Evolutionary conservation across 30 jellyfish, hydroid and myxozoan species (phyloP).

Genomic region (Aurelia sp.): DNA sequence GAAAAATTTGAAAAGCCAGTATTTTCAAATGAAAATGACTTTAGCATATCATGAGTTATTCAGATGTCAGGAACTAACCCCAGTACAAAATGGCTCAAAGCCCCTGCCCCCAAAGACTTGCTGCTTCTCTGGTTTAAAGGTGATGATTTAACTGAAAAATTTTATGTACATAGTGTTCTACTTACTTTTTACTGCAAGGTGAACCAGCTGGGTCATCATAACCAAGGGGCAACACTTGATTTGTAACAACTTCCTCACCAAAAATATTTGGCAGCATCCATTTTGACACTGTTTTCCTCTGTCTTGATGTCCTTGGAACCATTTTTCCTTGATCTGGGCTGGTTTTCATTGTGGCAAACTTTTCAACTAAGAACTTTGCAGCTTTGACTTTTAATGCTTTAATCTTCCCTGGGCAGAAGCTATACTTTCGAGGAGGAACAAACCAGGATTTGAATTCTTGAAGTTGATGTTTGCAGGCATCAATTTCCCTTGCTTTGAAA

Average conservation of each 20-base stretch:
- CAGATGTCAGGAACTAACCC: no score
- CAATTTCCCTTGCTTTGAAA: constrained; percentile 11
- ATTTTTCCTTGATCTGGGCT: constrained; percentile 21
- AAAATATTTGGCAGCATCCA: constrained; percentile 17
- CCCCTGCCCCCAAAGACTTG: background rate
- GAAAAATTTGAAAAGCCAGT: no score
- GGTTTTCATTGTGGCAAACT: constrained; percentile 1
- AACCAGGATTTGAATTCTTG: constrained; percentile 52
- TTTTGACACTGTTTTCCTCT: background rate
- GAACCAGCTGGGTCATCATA: constrained; percentile 4
- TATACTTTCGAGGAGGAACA: constrained; percentile 37
- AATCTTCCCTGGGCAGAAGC: constrained; percentile 37
- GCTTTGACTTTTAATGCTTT: constrained; percentile 15
- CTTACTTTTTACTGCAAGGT: background rate
- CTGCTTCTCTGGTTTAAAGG: background rate
- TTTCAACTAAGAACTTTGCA: constrained; percentile 14
- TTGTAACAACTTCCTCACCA: constrained; percentile 24
- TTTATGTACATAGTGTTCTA: background rate
- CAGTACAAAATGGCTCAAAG: no score
- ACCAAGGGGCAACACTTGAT: constrained; percentile 35
- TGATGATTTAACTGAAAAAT: background rate
- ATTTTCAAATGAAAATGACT: no score
- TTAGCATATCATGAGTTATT: no score
- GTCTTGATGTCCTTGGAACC: constrained; percentile 14
- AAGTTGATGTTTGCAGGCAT: constrained; percentile 30